Base-by-base conservation (phyloP, 2,797 vertebrate genomes). In the Pteropus rufus region DNA sequence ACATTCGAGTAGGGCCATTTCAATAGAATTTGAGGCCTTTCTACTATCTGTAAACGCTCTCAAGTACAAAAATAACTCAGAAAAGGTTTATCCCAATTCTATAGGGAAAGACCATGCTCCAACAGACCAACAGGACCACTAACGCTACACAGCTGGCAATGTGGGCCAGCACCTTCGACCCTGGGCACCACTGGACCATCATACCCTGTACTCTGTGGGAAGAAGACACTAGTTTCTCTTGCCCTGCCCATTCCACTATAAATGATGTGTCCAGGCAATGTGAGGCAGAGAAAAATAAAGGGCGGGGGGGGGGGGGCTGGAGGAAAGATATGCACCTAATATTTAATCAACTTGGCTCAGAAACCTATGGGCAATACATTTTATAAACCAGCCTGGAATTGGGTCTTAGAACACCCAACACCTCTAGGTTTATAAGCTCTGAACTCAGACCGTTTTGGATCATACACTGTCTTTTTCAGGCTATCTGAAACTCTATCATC, bases 1-100 rank as follows among this genome's bases (percentile, higher is more conserved):
- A 58, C 19, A 65, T 76, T 88, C 16, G 60, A 76, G 9, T 77
- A 92, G 24, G 36, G 39, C 41, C 31, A 75, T 52, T 39, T 23
- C 31, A 76, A 70, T 0, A 91, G 21, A 10, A 67, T 73, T 2
- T 64, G 36, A 14, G 36, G n/a, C 49, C 54, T 81, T 85, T 29
- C 44, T 65, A 44, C 36, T 12, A n/a, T 29, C 39, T 34, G 52
- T 46, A 24, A 72, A 87, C 29, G 77, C 54, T 90, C 56, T 56
- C 70, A 81, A 93, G 19, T 34, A 58, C 69, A 80, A 95, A 95
- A 83, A 58, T 58, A 96, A 95, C 49, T 75, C 39, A 58, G 44
- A 90, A 94, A 7, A 80, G 31, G 12, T 79, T 89, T 65, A 39
- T 44, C 15, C n/a, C 67, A 85, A 65, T 60, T 60, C 54, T 79